Conservation (phyloP, 2,797 vertebrate genomes). For the Knipowitschia caucasica region DNA sequence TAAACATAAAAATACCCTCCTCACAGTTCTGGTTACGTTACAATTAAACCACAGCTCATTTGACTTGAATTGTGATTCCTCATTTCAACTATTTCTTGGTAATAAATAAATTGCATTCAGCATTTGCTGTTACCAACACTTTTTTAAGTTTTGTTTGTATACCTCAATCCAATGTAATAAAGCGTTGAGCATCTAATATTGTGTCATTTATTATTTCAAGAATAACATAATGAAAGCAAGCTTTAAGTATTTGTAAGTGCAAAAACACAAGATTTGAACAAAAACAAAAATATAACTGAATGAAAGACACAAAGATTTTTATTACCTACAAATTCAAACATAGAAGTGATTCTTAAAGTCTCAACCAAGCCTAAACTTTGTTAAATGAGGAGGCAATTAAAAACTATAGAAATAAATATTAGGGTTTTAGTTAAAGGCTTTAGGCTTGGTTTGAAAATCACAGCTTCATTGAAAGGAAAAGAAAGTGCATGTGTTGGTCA, state of each 20-base stretch:
- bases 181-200: constrained; percentile 71
- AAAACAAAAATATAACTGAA: too few relatives aligned
- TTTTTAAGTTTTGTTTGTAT: constrained; percentile 71
- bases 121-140: constrained; percentile 58
- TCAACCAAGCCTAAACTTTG: not conserved
- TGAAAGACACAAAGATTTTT: too few relatives aligned
- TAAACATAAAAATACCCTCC: constrained; percentile 33
- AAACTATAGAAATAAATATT: not conserved
- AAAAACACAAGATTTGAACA: too few relatives aligned
- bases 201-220: constrained; percentile 12
- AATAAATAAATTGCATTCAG: constrained; percentile 42
- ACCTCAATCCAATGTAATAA: constrained; percentile 71
- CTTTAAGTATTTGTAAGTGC: not conserved
- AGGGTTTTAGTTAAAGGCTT: too few relatives aligned
- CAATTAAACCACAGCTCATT: constrained; percentile 21
- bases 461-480: constrained; percentile 1
- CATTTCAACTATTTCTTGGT: not conserved
- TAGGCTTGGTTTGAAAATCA: too few relatives aligned
- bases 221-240: constrained; percentile 6
- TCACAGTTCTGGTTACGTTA: constrained; percentile 23
- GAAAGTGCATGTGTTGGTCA: constrained; percentile 10
- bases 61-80: constrained; percentile 14
- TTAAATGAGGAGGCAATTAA: not conserved
- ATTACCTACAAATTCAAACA: not conserved
- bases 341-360: not conserved